Conservation (phyloP, 2,113 vertebrate genomes). For the Riparia riparia region DNA sequence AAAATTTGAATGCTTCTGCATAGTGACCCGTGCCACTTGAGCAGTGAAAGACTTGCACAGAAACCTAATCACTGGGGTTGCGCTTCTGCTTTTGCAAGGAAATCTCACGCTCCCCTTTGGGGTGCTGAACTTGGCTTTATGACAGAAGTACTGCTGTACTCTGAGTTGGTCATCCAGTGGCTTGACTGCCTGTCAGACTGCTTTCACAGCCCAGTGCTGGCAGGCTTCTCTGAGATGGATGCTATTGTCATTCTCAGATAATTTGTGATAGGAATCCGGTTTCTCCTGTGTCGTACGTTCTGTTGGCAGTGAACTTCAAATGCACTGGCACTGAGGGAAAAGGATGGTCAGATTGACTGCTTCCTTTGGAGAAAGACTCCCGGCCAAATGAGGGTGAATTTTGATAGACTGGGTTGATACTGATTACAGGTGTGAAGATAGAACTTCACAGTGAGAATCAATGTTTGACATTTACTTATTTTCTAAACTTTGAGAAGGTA, state of each 20-base stretch:
- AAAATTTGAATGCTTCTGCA: constrained; percentile 79
- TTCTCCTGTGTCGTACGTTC: background rate
- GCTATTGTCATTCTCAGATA: background rate
- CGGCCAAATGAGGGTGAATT: constrained; percentile 14
- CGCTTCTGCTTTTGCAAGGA: constrained; percentile 25
- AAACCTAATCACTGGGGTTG: background rate
- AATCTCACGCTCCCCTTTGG: background rate
- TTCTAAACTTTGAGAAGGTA: constrained; percentile 65
- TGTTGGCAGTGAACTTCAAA: background rate
- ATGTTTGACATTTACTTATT: background rate
- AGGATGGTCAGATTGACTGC: background rate
- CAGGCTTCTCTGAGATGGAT: background rate
- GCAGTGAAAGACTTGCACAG: constrained; percentile 74
- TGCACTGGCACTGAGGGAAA: constrained; percentile 1
- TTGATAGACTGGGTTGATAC: constrained; percentile 48
- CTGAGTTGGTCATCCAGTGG: background rate
- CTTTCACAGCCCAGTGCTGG: background rate
- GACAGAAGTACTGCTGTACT: constrained; percentile 7
- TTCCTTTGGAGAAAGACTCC: constrained; percentile 30
- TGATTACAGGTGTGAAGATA: constrained; percentile 68
- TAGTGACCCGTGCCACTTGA: constrained; percentile 77
- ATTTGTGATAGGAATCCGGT: background rate
- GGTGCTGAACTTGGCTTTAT: background rate
- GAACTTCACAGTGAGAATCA: constrained; percentile 33
- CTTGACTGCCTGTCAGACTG: background rate